Evolutionary conservation across 2,797 vertebrate genomes (phyloP), one percentile per base, ranked within the genome.

Genomic region (Pantherophis vulpinus): DNA sequence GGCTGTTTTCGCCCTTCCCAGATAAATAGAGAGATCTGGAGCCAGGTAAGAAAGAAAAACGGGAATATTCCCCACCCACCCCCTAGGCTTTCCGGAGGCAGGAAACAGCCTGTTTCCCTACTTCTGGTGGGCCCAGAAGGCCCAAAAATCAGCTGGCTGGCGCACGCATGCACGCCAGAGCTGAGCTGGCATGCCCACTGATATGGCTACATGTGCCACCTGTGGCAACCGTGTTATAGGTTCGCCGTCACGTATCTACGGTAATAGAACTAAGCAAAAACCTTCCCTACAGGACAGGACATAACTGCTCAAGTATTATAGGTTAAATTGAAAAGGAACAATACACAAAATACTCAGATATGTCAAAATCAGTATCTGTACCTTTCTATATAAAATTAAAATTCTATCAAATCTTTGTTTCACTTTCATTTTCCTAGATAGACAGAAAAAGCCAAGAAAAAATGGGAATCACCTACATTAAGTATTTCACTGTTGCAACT

Each of bases 241-340:
- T 42, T 42, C 37, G 37, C 37, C 3, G 42, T 42, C 42, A 42
- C 3, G 3, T 3, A 74, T 74, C 32, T 74, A 51, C 6, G 47
- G 47, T 51, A 74, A 74, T 95, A 93, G 93, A 63, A 87, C 13
- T 51, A 87, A 94, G 93, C 79, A 94, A 95, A 89, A 95, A 90
- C 87, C 91, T 61, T 86, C 92, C 91, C 93, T 95, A 94, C 0
- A 63, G 93, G 90, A 83, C n/a, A 83, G 47, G 51, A 91, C 93
- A 90, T 87, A 93, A 88, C 66, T 60, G 0, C 58, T 79, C 79
- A 94, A 91, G 93, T 11, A 23, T 95, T 87, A 37, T 54, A 27
- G 14, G 90, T 59, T 37, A 92, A 93, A 91, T 37, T 55, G 92
- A 66, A 92, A 88, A 86, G 86, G 94, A 42, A 83, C 20, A 27